Percentiles rank a stretch among this genome's conserved stretches.
Evolutionary conservation across 2,797 vertebrate species (phyloP).

Genomic region (Peromyscus nudipes): DNA sequence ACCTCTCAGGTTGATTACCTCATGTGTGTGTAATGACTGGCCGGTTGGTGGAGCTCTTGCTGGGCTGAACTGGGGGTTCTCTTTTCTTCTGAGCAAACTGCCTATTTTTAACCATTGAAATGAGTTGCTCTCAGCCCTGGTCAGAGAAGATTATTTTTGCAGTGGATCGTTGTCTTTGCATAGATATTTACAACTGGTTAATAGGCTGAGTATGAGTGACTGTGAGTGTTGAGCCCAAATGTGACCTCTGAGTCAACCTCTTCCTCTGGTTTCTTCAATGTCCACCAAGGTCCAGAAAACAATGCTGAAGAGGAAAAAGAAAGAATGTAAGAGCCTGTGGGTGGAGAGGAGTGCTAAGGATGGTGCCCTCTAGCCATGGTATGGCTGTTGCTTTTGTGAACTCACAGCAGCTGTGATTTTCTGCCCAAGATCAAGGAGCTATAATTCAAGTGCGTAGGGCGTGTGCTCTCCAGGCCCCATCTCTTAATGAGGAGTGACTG

Average conservation of each 20-base stretch:
- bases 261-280: neutral
- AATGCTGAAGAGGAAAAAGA: neutral
- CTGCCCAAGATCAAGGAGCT: neutral
- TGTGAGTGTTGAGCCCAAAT: neutral
- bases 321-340: neutral
- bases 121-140: neutral
- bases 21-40: neutral
- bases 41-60: neutral
- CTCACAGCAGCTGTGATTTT: neutral
- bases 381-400: neutral
- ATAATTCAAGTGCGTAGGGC: neutral
- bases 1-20: slow-evolving; percentile 65
- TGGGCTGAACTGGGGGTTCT: neutral
- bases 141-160: neutral
- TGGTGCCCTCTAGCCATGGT: neutral
- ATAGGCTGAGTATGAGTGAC: neutral
- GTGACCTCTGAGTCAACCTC: neutral
- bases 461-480: neutral
- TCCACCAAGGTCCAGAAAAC: neutral
- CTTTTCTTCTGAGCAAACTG: slow-evolving; percentile 41
- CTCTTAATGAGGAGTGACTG: neutral
- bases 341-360: neutral
- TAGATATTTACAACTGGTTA: neutral
- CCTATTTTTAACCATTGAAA: neutral
- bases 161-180: neutral